phyloP scores from a whole-genome alignment of 2,113 vertebrate species.

The Calcarius ornatus region DNA sequence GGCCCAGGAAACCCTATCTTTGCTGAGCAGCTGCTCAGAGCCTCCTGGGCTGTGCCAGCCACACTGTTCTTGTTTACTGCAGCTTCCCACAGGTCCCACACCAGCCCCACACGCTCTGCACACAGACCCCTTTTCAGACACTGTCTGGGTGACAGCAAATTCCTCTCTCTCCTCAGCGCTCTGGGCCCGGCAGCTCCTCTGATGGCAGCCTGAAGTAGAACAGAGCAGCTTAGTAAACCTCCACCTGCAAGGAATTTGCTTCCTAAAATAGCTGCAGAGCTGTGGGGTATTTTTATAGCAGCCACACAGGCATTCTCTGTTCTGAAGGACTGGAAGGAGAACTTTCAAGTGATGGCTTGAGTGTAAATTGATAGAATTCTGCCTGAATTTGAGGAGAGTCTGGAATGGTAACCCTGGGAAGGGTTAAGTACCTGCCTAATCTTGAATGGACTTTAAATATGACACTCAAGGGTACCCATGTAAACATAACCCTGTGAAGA shows the following conservation, averaged over 20 bases:
- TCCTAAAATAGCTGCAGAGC: constrained; percentile 40
- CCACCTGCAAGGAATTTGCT: constrained; percentile 24
- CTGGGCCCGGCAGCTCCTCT: neutral
- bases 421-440: neutral
- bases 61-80: fast-evolving
- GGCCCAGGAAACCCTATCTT: neutral
- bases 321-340: neutral
- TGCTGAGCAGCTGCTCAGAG: neutral
- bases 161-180: neutral
- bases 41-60: neutral
- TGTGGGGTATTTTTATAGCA: neutral
- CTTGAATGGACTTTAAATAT: neutral
- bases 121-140: neutral
- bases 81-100: neutral
- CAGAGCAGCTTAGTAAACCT: neutral
- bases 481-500: neutral
- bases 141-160: neutral
- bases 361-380: neutral
- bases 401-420: neutral
- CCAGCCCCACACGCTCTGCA: neutral
- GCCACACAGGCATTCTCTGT: neutral
- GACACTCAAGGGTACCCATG: neutral
- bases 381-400: neutral
- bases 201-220: neutral
- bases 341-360: neutral